Conservation (phyloP, 2,888 invertebrate species). For the Hirtodrosophila duncani region DNA sequence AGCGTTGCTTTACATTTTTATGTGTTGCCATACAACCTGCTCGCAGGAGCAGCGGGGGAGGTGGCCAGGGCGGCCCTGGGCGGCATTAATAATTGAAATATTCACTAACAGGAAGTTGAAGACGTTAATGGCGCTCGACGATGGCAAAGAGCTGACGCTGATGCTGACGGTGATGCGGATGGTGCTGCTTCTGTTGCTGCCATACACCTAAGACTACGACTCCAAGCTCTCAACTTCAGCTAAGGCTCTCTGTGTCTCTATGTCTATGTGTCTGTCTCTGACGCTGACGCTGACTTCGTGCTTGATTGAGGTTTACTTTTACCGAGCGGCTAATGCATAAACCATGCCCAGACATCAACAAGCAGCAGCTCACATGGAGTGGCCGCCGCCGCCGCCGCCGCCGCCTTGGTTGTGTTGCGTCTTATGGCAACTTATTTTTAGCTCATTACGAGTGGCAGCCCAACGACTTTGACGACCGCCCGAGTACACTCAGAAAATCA, state of each 20-base stretch:
- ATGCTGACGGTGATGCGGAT: conserved; percentile 18
- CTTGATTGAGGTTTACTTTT: conserved; percentile 68
- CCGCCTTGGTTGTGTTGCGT: conserved; percentile 8
- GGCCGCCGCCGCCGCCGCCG: conserved; percentile 5
- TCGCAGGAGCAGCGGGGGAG: background rate
- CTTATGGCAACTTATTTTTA: conserved; percentile 51
- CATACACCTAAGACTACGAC: background rate
- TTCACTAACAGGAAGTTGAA: conserved; percentile 74
- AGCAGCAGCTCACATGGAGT: conserved; percentile 48
- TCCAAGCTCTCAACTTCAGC: no score
- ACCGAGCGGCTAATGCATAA: conserved; percentile 66
- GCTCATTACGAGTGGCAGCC: conserved; percentile 61
- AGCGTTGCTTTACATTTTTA: conserved; percentile 61
- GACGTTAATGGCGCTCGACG: conserved; percentile 68
- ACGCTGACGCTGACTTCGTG: conserved; percentile 33
- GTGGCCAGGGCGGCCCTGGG: conserved; percentile 23
- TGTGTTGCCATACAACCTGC: conserved; percentile 39
- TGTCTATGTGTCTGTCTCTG: background rate
- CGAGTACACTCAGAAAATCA: no score
- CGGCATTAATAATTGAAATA: conserved; percentile 73
- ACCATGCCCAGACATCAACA: conserved; percentile 71
- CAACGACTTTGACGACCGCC: conserved; percentile 34
- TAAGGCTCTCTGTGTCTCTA: background rate
- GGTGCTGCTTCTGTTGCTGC: conserved; percentile 6
- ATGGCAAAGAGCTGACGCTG: conserved; percentile 47